These are phyloP conservation scores for Limenitis camilla DNA, from an alignment of 2,888 invertebrate species.

Conservation along the genomic window DNA sequence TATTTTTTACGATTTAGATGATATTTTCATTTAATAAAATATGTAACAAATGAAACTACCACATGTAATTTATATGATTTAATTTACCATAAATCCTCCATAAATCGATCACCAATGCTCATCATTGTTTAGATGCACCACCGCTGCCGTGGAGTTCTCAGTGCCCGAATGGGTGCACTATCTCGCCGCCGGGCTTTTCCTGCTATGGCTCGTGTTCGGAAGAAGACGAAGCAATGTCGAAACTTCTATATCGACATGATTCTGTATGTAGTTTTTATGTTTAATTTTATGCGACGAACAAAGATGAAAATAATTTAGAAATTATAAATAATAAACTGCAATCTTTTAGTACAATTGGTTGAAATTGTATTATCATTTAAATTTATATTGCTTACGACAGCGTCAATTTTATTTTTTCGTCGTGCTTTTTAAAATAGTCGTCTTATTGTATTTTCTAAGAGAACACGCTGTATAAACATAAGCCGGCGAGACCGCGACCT, in stretches of 20 bases:
- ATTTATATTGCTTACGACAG: no score
- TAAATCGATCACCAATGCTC: conserved; percentile 27
- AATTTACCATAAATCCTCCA: conserved; percentile 14
- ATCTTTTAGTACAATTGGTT: no score
- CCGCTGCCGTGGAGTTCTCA: conserved; percentile 63
- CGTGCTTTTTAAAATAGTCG: no score
- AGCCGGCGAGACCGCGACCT: no score
- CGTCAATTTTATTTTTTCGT: no score
- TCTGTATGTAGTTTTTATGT: conserved; percentile 22
- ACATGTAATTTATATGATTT: conserved; percentile 41
- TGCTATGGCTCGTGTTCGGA: conserved; percentile 59
- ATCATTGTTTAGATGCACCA: conserved; percentile 57
- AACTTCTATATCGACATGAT: conserved; percentile 39
- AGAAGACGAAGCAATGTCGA: conserved; percentile 47
- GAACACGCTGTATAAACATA: no score
- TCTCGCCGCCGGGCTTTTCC: conserved; percentile 56
- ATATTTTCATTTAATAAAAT: neutral
- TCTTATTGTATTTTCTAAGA: no score
- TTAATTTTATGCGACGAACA: no score
- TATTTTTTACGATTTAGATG: no score
- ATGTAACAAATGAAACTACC: conserved; percentile 33
- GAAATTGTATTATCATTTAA: no score
- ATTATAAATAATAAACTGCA: no score
- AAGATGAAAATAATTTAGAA: no score
- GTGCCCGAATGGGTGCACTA: conserved; percentile 68